A percentile compares a stretch with the other conserved stretches of the same genome.
phyloP scores from a whole-genome alignment of 2,888 invertebrate species.

The Cephus pygmeus region DNA sequence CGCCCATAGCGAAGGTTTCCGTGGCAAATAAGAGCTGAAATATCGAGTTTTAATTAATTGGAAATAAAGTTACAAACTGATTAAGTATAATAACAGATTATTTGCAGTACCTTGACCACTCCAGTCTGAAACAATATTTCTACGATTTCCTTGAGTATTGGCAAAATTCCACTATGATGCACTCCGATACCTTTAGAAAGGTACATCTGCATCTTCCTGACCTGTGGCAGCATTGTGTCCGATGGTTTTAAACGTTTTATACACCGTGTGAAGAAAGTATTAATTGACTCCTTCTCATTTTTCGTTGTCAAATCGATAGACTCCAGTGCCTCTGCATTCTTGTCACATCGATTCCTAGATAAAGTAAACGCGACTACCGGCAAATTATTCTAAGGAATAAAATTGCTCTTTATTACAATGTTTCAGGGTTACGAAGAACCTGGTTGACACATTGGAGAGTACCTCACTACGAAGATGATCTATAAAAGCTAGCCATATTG shows the following conservation, averaged over 20 bases:
- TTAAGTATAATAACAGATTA: neutral
- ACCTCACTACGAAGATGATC: constrained; percentile 82
- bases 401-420: neutral
- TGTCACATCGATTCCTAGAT: constrained; percentile 85
- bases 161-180: constrained; percentile 98
- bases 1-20: constrained; percentile 99
- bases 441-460: neutral
- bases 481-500: constrained; percentile 84
- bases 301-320: constrained; percentile 83
- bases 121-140: constrained; percentile 97
- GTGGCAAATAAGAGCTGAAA: constrained; percentile 94
- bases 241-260: constrained; percentile 82
- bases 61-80: neutral
- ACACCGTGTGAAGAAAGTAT: constrained; percentile 87
- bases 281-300: constrained; percentile 86
- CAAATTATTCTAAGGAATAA: constrained; percentile 72
- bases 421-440: neutral
- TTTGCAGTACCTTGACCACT: constrained; percentile 77
- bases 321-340: constrained; percentile 69
- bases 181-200: constrained; percentile 92
- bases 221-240: constrained; percentile 91
- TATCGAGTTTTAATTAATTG: constrained; percentile 28
- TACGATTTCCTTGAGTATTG: constrained; percentile 98
- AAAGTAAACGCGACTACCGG: constrained; percentile 96
- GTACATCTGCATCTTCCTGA: constrained; percentile 75